Conservation (phyloP, 2,888 invertebrate species). For the Phlogophora meticulosa region DNA sequence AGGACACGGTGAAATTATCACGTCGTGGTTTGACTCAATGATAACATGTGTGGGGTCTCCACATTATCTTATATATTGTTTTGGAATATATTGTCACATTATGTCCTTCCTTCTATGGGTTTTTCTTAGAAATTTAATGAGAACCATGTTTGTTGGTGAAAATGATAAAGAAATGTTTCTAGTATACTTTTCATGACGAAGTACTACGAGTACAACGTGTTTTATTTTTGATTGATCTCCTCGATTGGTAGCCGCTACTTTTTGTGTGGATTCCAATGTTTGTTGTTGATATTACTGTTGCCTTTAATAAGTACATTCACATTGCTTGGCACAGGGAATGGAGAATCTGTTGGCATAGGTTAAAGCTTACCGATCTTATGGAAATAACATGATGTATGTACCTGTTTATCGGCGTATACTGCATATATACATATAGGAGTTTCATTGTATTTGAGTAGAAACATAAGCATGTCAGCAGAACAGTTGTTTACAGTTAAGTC, state of each 20-base stretch:
- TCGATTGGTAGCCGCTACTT: neutral
- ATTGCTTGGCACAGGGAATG: conserved; percentile 42
- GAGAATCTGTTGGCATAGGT: conserved; percentile 50
- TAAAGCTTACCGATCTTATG: conserved; percentile 31
- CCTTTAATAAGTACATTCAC: conserved; percentile 20
- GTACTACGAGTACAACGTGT: neutral
- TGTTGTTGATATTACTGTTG: conserved; percentile 14
- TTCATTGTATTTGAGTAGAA: conserved; percentile 32
- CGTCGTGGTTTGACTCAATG: conserved; percentile 5
- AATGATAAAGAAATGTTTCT: conserved; percentile 4
- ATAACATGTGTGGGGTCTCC: neutral
- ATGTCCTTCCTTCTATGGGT: too few species aligned
- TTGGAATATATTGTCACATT: conserved; percentile 16
- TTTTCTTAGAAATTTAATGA: conserved; percentile 2
- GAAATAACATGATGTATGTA: conserved; percentile 38
- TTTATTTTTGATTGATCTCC: neutral
- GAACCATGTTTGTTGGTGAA: neutral
- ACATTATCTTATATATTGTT: conserved; percentile 2
- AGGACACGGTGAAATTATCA: conserved; percentile 11
- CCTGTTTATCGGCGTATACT: conserved; percentile 8
- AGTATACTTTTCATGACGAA: neutral
- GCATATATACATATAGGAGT: conserved; percentile 12
- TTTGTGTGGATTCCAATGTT: conserved; percentile 1
- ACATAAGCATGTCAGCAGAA: conserved; percentile 16
- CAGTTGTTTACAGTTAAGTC: conserved; percentile 28